Percentiles rank a stretch among this genome's conserved stretches.
These are phyloP conservation scores for Phataginus tetradactyla DNA, from an alignment of 2,797 vertebrate genomes.

Conservation along the genomic window DNA sequence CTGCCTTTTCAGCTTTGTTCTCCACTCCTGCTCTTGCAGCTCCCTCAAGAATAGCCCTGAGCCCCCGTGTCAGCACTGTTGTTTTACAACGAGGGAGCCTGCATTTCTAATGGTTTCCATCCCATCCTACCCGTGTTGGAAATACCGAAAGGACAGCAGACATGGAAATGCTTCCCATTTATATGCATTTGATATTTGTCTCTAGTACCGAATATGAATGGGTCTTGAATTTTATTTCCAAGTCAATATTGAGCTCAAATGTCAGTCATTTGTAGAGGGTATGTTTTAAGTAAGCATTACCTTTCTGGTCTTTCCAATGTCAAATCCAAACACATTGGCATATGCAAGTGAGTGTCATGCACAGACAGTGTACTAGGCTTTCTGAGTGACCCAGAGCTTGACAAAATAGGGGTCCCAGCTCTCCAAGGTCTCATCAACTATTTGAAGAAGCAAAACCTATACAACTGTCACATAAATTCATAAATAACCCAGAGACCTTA, in stretches of 20 bases:
- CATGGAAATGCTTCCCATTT: constrained; percentile 61
- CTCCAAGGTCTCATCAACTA: background rate
- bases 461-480: background rate
- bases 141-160: constrained; percentile 71
- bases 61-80: background rate
- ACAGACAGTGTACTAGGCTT: background rate
- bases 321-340: constrained; percentile 5
- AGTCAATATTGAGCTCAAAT: constrained; percentile 71
- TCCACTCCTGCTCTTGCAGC: background rate
- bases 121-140: constrained; percentile 55
- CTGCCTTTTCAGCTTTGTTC: constrained; percentile 44
- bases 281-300: constrained; percentile 55
- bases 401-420: background rate
- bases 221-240: constrained; percentile 74
- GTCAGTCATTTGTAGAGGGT: constrained; percentile 66
- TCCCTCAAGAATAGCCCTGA: constrained; percentile 46
- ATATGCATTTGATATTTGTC: constrained; percentile 73
- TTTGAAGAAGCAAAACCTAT: background rate
- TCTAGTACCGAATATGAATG: constrained; percentile 38
- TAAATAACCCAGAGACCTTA: background rate
- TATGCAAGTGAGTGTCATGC: background rate
- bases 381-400: background rate
- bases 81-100: constrained; percentile 30
- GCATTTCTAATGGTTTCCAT: background rate
- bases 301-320: constrained; percentile 51